Evolutionary conservation across 2,888 invertebrate species (phyloP).

Genomic region (Drosophila villosipedis): DNA sequence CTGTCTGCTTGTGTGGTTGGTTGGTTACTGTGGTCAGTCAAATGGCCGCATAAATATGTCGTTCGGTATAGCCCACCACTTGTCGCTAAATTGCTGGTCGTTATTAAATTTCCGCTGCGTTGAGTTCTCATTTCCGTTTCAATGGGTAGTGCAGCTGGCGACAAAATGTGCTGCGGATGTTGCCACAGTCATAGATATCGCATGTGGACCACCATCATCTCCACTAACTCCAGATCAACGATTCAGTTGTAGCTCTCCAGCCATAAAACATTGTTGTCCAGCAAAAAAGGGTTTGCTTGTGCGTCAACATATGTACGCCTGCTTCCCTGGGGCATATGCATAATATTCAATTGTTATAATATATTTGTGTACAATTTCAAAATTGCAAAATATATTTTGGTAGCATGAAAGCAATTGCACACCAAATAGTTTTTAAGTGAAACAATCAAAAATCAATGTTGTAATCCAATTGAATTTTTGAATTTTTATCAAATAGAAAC

Average conservation of each 20-base stretch:
- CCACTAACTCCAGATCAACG: neutral
- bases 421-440: conserved; percentile 37
- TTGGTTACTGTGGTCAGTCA: conserved; percentile 68
- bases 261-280: conserved; percentile 46
- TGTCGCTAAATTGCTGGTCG: conserved; percentile 78
- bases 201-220: conserved; percentile 15
- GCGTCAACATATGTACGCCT: conserved; percentile 18
- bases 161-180: conserved; percentile 72
- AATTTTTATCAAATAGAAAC: conserved; percentile 72
- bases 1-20: conserved; percentile 26
- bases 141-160: conserved; percentile 76
- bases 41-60: conserved; percentile 80
- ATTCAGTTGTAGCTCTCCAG: conserved; percentile 3
- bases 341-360: conserved; percentile 67
- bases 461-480: conserved; percentile 54
- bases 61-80: conserved; percentile 51
- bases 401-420: conserved; percentile 48
- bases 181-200: conserved; percentile 69
- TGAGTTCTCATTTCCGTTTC: conserved; percentile 81
- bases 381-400: conserved; percentile 29
- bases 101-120: conserved; percentile 81
- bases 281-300: conserved; percentile 41
- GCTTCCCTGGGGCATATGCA: conserved; percentile 49
- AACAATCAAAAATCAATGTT: conserved; percentile 69
- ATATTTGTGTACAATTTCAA: conserved; percentile 23